Percentiles rank a stretch among this genome's conserved stretches.
phyloP scores from a whole-genome alignment of 2,888 invertebrate species.

The Pristionchus arcanus region DNA sequence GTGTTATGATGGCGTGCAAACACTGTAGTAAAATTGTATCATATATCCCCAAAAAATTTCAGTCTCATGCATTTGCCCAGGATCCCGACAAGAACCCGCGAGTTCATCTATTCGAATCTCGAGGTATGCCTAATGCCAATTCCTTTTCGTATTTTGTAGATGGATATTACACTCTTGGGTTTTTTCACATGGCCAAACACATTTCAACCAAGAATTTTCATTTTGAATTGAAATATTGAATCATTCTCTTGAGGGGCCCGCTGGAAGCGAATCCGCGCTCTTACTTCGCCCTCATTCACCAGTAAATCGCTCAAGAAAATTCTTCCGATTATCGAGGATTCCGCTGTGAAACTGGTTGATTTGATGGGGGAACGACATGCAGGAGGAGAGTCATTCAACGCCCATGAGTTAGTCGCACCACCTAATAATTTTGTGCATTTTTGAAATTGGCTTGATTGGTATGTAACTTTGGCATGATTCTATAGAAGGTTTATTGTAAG shows the following conservation, averaged over 20 bases:
- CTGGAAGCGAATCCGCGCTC: constrained; percentile 77
- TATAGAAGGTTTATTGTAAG: too few species aligned
- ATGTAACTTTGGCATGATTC: too few species aligned
- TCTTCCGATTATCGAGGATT: constrained; percentile 59
- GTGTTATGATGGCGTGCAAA: too few species aligned
- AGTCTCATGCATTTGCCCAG: neutral
- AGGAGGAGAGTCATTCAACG: constrained; percentile 61
- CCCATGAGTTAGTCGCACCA: constrained; percentile 54
- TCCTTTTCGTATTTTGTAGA: neutral
- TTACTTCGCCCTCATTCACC: constrained; percentile 81
- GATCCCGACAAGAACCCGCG: neutral
- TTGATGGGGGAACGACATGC: constrained; percentile 56
- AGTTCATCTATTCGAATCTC: constrained; percentile 45
- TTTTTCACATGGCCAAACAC: too few species aligned
- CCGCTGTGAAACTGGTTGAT: constrained; percentile 59
- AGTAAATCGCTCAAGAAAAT: constrained; percentile 81
- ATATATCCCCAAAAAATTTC: neutral
- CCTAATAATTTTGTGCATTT: too few species aligned
- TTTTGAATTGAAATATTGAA: too few species aligned
- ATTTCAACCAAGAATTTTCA: too few species aligned
- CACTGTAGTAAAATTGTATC: too few species aligned
- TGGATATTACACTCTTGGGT: too few species aligned
- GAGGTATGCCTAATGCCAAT: neutral
- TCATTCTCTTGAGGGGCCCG: neutral
- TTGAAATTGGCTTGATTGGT: too few species aligned